A percentile compares a stretch with the other conserved stretches of the same genome.
phyloP scores from a whole-genome alignment of 2,888 invertebrate species.

The Phasia obesa region DNA sequence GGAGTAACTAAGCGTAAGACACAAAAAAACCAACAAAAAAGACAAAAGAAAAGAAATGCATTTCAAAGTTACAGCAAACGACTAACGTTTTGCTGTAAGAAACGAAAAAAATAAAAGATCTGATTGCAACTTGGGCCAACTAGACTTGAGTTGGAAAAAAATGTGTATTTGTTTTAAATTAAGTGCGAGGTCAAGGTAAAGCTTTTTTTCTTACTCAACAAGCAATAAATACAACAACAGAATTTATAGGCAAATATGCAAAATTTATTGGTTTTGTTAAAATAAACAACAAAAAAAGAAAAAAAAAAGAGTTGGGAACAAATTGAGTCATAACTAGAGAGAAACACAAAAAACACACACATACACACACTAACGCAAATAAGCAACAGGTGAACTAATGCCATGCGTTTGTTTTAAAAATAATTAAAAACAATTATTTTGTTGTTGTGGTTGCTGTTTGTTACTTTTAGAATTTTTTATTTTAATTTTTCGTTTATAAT shows the following conservation, averaged over 20 bases:
- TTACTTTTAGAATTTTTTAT: neutral
- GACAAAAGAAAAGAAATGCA: neutral
- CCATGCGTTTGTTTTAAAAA: slow-evolving; percentile 33
- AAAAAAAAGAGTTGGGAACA: slow-evolving; percentile 1
- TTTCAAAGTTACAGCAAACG: slow-evolving; percentile 33
- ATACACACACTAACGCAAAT: neutral
- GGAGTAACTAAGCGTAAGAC: neutral
- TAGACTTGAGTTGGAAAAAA: slow-evolving; percentile 3
- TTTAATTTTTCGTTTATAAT: slow-evolving; percentile 7
- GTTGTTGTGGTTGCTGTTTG: slow-evolving; percentile 9
- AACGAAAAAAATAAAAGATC: neutral
- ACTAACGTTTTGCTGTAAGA: neutral
- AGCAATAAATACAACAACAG: slow-evolving; percentile 16
- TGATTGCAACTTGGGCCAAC: neutral
- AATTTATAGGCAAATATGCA: slow-evolving; percentile 37
- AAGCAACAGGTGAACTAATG: slow-evolving; percentile 66
- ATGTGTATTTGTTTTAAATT: slow-evolving; percentile 37
- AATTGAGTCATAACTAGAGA: slow-evolving; percentile 35
- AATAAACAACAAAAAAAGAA: slow-evolving; percentile 37
- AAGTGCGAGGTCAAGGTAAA: slow-evolving; percentile 65
- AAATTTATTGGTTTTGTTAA: slow-evolving; percentile 24
- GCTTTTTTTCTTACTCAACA: slow-evolving; percentile 37
- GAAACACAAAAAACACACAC: slow-evolving; percentile 1
- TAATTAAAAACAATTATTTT: slow-evolving; percentile 20
- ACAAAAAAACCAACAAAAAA: neutral